Conservation (phyloP, 2,797 vertebrate genomes). For the Sebastes matsubarae region DNA sequence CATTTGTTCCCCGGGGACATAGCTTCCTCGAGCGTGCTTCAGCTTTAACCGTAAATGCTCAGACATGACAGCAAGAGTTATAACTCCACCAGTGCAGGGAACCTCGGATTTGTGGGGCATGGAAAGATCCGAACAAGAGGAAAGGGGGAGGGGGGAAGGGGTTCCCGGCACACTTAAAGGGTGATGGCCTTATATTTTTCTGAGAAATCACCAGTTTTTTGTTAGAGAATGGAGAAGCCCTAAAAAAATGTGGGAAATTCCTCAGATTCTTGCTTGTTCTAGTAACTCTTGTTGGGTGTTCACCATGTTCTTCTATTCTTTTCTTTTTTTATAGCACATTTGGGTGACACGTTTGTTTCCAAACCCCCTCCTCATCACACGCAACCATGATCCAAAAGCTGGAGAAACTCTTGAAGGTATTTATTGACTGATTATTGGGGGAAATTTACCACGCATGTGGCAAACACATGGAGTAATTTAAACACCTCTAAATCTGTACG, state of each 20-base stretch:
- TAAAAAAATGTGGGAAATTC: constrained; percentile 54
- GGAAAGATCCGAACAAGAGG: constrained; percentile 51
- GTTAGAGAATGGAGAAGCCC: constrained; percentile 1
- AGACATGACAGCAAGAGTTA: constrained; percentile 71
- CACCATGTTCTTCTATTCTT: constrained; percentile 17
- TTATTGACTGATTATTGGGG: constrained; percentile 31
- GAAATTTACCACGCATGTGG: constrained; percentile 37
- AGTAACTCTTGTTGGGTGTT: constrained; percentile 44
- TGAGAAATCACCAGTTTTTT: constrained; percentile 44
- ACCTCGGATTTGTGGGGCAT: constrained; percentile 46
- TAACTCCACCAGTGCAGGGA: constrained; percentile 41
- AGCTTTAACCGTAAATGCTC: constrained; percentile 70
- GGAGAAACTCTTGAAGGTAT: constrained; percentile 25
- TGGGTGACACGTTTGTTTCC: constrained; percentile 16
- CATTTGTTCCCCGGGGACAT: constrained; percentile 39
- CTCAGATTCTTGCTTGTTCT: constrained; percentile 57
- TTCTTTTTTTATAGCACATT: constrained; percentile 39
- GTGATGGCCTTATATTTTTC: constrained; percentile 53
- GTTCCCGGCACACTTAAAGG: constrained; percentile 69
- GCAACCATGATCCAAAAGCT: constrained; percentile 13
- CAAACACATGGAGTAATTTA: constrained; percentile 39
- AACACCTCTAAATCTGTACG: constrained; percentile 5
- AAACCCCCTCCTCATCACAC: neutral
- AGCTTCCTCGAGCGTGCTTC: constrained; percentile 32
- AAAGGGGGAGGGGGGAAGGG: constrained; percentile 14